Conservation (phyloP, 2,113 vertebrate genomes). For the Asarcornis scutulata region DNA sequence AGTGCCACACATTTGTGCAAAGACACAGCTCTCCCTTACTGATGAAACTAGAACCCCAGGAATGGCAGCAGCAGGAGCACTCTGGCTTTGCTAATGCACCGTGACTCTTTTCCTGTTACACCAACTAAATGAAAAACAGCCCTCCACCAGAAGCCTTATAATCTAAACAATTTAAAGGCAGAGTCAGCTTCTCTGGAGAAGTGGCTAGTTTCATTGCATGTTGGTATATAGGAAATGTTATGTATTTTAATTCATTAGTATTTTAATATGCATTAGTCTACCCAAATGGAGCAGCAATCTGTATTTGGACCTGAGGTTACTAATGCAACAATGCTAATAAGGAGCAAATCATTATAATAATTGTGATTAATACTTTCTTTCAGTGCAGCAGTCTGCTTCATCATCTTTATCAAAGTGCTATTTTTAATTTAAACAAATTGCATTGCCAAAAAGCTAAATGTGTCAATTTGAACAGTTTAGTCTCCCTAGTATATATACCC, state of each 20-base stretch:
- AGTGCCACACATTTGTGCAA: fast-evolving
- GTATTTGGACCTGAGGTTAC: neutral
- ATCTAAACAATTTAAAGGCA: neutral
- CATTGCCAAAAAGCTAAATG: constrained; percentile 16
- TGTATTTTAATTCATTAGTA: neutral
- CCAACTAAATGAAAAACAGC: neutral
- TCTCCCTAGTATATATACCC: neutral
- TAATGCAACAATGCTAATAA: neutral
- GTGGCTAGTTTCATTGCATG: neutral
- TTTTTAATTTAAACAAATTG: constrained; percentile 46
- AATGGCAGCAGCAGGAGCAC: neutral
- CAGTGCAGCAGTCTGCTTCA: neutral
- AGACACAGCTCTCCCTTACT: neutral
- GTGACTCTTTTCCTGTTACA: neutral
- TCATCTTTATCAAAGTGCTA: constrained; percentile 14
- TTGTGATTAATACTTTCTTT: constrained; percentile 17
- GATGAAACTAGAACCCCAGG: neutral
- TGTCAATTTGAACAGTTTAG: constrained; percentile 32
- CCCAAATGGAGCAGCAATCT: neutral
- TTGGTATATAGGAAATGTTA: neutral
- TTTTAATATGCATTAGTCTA: neutral
- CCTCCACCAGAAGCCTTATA: neutral
- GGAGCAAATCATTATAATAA: neutral
- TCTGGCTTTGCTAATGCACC: neutral
- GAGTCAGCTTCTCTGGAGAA: neutral